Evolutionary conservation across 2,888 invertebrate species (phyloP).

Genomic region (Agonopterix arenella): DNA sequence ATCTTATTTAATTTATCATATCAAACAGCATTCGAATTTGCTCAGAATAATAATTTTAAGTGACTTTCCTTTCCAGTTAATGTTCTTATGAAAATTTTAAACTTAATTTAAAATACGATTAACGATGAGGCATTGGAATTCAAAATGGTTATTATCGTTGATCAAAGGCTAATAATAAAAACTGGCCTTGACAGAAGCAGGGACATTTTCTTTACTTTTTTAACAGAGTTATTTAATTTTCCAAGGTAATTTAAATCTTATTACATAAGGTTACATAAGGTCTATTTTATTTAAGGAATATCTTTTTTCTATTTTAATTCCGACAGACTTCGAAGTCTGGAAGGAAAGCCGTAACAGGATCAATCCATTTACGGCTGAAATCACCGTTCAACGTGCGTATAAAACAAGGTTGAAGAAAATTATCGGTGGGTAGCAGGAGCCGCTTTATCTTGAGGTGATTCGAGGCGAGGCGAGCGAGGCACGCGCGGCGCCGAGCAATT

Average conservation of each 20-base stretch:
- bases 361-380: constrained; percentile 49
- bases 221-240: too few relatives aligned
- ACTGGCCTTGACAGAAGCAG: too few relatives aligned
- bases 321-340: not conserved
- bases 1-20: too few relatives aligned
- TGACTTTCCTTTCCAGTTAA: constrained; percentile 12
- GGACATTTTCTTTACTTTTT: too few relatives aligned
- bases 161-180: too few relatives aligned
- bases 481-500: constrained; percentile 64
- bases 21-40: not conserved
- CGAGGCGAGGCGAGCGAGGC: constrained; percentile 26
- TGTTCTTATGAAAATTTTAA: constrained; percentile 10
- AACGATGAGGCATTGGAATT: not conserved
- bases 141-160: too few relatives aligned
- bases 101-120: constrained; percentile 8
- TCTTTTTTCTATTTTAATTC: not conserved
- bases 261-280: not conserved
- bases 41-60: constrained; percentile 7
- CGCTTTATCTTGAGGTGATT: constrained; percentile 50
- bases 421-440: constrained; percentile 47
- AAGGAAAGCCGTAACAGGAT: constrained; percentile 38
- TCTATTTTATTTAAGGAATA: not conserved
- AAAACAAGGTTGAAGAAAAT: constrained; percentile 59
- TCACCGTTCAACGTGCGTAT: constrained; percentile 45
- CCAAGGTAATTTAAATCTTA: not conserved